phyloP scores from a whole-genome alignment of 2,797 vertebrate genomes.

The Pangasius larnaudii region DNA sequence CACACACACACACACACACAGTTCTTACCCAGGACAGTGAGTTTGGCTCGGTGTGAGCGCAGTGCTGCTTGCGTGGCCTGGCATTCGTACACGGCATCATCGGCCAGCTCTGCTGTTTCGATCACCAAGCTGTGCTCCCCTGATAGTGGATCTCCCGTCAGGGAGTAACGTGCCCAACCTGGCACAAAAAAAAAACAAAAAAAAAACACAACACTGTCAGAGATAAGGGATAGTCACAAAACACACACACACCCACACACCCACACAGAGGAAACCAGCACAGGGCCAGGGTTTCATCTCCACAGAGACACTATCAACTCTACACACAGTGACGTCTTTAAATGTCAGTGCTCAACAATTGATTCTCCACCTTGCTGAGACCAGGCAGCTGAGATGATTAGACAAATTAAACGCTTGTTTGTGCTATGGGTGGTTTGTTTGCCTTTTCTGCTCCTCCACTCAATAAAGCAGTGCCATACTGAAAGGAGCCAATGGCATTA shows the following conservation, averaged over 20 bases:
- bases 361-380: constrained; percentile 74
- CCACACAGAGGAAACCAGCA: constrained; percentile 9
- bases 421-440: constrained; percentile 35
- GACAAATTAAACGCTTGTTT: constrained; percentile 74
- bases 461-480: constrained; percentile 31
- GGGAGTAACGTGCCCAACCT: constrained; percentile 91
- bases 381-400: constrained; percentile 76
- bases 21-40: constrained; percentile 87
- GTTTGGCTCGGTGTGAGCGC: constrained; percentile 84
- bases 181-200: constrained; percentile 57
- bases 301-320: constrained; percentile 39
- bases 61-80: constrained; percentile 89
- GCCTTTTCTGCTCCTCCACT: constrained; percentile 38
- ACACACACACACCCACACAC: background rate
- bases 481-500: constrained; percentile 30
- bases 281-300: constrained; percentile 64
- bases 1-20: constrained; percentile 27
- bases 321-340: constrained; percentile 58
- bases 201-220: constrained; percentile 62
- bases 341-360: constrained; percentile 75
- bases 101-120: constrained; percentile 83
- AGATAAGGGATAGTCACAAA: constrained; percentile 30
- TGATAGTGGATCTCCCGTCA: constrained; percentile 81
- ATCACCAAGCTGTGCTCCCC: constrained; percentile 91
- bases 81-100: constrained; percentile 90